Conservation (phyloP, 2,797 vertebrate genomes). For the Notoglanidium macrostoma region DNA sequence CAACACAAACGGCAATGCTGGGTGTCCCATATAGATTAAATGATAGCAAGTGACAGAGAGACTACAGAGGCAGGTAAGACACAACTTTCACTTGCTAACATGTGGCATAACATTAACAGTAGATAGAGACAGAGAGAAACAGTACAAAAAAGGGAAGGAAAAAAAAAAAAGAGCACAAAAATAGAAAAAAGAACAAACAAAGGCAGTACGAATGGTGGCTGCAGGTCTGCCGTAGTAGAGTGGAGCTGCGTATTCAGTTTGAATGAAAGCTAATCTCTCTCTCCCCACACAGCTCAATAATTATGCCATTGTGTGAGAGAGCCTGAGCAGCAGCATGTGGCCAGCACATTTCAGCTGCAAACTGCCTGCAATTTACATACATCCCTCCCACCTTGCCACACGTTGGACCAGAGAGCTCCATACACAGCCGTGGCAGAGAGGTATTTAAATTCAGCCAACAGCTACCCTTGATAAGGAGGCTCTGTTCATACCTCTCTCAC, state of each 20-base stretch:
- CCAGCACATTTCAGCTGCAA: conserved; percentile 63
- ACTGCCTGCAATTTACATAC: conserved; percentile 57
- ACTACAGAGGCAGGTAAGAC: conserved; percentile 8
- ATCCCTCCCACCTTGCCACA: conserved; percentile 56
- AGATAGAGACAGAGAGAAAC: conserved; percentile 5
- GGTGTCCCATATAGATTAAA: neutral
- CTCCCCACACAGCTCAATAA: conserved; percentile 56
- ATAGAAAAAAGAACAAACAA: conserved; percentile 36
- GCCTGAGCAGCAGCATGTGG: conserved; percentile 63
- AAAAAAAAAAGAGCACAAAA: conserved; percentile 26
- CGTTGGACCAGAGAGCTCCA: conserved; percentile 37
- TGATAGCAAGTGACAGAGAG: neutral
- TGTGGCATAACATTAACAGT: conserved; percentile 20
- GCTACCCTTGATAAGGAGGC: conserved; percentile 18
- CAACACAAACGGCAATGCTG: neutral
- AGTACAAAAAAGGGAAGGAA: conserved; percentile 2
- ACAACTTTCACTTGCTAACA: conserved; percentile 8
- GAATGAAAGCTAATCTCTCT: conserved; percentile 51
- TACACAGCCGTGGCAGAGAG: conserved; percentile 25
- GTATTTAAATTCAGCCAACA: conserved; percentile 41
- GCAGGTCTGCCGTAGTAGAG: conserved; percentile 42
- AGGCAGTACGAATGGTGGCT: conserved; percentile 20
- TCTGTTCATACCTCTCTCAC: conserved; percentile 19
- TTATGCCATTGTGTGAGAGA: conserved; percentile 58
- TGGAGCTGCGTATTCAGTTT: conserved; percentile 41